Base-by-base conservation (phyloP, 2,888 invertebrate genomes). In the Pammene aurita region DNA sequence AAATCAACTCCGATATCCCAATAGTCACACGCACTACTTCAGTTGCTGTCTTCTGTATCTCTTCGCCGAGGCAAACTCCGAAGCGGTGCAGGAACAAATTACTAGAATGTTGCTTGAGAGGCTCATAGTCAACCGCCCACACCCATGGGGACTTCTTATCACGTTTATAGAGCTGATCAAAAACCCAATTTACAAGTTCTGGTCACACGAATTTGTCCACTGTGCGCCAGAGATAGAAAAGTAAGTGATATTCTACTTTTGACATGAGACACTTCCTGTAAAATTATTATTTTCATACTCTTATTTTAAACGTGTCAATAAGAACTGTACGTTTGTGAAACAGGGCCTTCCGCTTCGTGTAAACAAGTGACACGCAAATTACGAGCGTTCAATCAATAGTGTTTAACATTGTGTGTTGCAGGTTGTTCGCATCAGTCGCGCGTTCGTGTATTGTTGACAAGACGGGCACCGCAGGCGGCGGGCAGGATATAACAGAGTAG, bases 171-270 rank as follows among this genome's bases (percentile, higher is more conserved):
- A 99, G 87, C 94, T 99, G 72, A 99, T 99, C 82, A 99, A 99
- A 88, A 99, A 99, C 93, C 98, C 98, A 7, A 95, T 96, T 34
- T 99, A 99, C 93, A 98, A 98, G 88, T 99, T 99, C 92, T 99
- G 99, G 99, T 96, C 96, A 74, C 99, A 99, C 83, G 99, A 99
- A 83, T 99, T 99, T 92, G 99, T 99, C 0, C 98, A 98, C 84
- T 99, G 99, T 89, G 99, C 99, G 18, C 98, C 99, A 0, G 99
- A 99, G 93, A 99, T 99, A 80, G 98, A 99, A 93, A 99, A 99
- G 98, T 98, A 90, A 95, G 96, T 94, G 50, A 10, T 42, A n/a
- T n/a, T n/a, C n/a, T n/a, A n/a, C n/a, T 70, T 56, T 13, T 18
- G 34, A 18, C 50, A 26, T 26, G 26, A 26, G 38, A 38, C 0